Percentiles rank a stretch among this genome's conserved stretches.
Evolutionary conservation across 2,888 invertebrate species (phyloP).

Genomic region (Cephus rjabovi): DNA sequence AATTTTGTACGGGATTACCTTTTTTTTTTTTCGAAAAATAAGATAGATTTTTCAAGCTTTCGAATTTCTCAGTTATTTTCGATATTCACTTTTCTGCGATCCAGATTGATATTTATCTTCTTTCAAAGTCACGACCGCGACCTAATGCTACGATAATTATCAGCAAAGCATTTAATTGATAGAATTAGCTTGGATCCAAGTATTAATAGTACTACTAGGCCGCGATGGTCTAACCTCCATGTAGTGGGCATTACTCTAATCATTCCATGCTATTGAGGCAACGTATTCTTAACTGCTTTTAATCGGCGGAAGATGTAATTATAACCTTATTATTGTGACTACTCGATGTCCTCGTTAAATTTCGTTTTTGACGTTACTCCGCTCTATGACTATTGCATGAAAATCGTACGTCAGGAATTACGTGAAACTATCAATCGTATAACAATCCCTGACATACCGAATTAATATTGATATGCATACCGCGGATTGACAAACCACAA

Average conservation of each 20-base stretch:
- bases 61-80: not conserved
- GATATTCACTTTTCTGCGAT: not conserved
- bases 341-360: slow-evolving; percentile 7
- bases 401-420: not conserved
- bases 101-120: not conserved
- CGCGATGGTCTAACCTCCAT: slow-evolving; percentile 14
- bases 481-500: not conserved
- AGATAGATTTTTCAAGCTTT: not conserved
- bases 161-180: slow-evolving; percentile 50
- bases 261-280: slow-evolving; percentile 50
- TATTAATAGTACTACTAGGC: slow-evolving; percentile 36
- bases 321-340: slow-evolving; percentile 39
- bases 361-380: not conserved
- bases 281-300: slow-evolving; percentile 46
- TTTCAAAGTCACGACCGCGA: slow-evolving; percentile 7
- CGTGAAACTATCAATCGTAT: not conserved
- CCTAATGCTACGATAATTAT: slow-evolving; percentile 44
- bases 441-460: not conserved
- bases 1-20: not conserved
- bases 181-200: slow-evolving; percentile 42
- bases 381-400: not conserved
- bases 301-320: slow-evolving; percentile 56
- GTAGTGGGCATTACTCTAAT: slow-evolving; percentile 37
- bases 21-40: slow-evolving; percentile 15
- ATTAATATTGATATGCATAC: not conserved